phyloP scores from a whole-genome alignment of 2,797 vertebrate species.

The Malacoraja senta region DNA sequence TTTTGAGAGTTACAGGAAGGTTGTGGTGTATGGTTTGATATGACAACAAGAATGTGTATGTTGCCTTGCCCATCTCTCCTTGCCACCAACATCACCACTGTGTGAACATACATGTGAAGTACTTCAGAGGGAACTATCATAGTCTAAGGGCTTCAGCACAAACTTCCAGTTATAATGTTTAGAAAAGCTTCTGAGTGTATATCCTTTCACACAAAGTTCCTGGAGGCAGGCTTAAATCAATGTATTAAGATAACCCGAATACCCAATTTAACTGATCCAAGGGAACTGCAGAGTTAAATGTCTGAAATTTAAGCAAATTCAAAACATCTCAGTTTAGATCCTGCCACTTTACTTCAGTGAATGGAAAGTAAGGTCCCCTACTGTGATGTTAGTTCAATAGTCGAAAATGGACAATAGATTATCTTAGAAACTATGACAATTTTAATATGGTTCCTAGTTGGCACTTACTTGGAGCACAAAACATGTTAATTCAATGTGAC shows the following conservation, averaged over 20 bases:
- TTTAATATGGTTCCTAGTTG: background rate
- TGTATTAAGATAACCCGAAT: background rate
- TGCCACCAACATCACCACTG: no score
- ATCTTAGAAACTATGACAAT: background rate
- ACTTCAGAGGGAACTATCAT: background rate
- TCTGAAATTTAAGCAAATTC: background rate
- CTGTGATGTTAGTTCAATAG: background rate
- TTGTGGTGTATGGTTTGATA: background rate
- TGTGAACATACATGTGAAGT: background rate
- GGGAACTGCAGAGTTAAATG: background rate
- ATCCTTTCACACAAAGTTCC: background rate
- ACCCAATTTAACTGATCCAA: background rate
- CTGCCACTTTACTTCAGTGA: background rate
- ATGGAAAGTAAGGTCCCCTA: background rate
- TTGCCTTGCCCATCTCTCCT: no score
- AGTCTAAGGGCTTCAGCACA: background rate
- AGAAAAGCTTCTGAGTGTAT: background rate
- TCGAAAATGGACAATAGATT: background rate
- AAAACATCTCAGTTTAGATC: background rate
- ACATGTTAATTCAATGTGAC: background rate
- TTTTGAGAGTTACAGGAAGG: background rate
- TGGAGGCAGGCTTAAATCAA: background rate
- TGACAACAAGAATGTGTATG: background rate
- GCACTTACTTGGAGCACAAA: background rate
- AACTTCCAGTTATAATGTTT: background rate